Percentiles rank a stretch among this genome's conserved stretches.
Evolutionary conservation across 1,140 invertebrate species (phyloP).

Genomic region (Sesamia nonagrioides): DNA sequence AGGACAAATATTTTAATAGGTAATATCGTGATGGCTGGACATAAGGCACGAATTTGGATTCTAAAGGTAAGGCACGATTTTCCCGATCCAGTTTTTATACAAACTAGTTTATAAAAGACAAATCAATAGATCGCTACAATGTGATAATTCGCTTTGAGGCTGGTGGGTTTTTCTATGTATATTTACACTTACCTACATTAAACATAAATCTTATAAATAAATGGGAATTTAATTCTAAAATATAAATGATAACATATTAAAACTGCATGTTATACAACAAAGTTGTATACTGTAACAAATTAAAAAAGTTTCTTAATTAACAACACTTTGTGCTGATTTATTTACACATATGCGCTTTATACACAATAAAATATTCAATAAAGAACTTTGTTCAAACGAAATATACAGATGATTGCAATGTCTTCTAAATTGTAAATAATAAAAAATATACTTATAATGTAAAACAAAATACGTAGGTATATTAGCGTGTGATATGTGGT

Average conservation of each 20-base stretch:
- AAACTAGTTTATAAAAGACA: constrained; percentile 4
- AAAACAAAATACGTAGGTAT: constrained; percentile 38
- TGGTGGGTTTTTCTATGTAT: constrained; percentile 59
- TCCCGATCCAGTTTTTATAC: constrained; percentile 22
- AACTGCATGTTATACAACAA: constrained; percentile 62
- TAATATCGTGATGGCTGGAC: neutral
- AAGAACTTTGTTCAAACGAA: constrained; percentile 75
- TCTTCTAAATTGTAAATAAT: constrained; percentile 50
- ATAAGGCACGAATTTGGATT: constrained; percentile 36
- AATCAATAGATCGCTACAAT: constrained; percentile 33
- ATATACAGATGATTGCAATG: constrained; percentile 65
- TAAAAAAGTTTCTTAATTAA: constrained; percentile 50
- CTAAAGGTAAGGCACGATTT: constrained; percentile 42
- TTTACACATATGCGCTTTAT: constrained; percentile 63
- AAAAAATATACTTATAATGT: constrained; percentile 44
- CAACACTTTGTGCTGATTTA: constrained; percentile 79
- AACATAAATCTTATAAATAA: constrained; percentile 43
- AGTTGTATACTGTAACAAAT: constrained; percentile 56
- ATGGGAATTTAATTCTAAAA: constrained; percentile 43
- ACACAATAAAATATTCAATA: constrained; percentile 54
- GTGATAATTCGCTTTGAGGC: constrained; percentile 46
- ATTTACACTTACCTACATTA: constrained; percentile 55
- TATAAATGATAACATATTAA: constrained; percentile 52
- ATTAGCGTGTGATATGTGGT: constrained; percentile 38
- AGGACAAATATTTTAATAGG: too few relatives aligned